These are phyloP conservation scores for Hyphantria cunea DNA, from an alignment of 1,140 invertebrate genomes.

Conservation along the genomic window DNA sequence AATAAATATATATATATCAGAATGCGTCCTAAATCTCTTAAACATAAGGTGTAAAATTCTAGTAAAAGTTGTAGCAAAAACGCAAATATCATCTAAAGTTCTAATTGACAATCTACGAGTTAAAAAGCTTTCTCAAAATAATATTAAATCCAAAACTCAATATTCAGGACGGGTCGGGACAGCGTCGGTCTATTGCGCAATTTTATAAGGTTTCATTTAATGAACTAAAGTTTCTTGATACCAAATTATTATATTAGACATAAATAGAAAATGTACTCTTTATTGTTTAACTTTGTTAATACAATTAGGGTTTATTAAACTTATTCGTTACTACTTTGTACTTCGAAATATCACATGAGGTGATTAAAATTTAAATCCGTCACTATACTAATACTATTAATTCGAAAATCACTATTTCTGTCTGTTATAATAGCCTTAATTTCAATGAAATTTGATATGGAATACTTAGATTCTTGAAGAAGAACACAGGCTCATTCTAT, in stretches of 20 bases:
- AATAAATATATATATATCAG: too few species aligned
- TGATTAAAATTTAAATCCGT: too few species aligned
- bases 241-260: background rate
- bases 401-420: too few species aligned
- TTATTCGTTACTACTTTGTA: too few species aligned
- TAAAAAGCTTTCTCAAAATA: constrained; percentile 8
- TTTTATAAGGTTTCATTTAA: constrained; percentile 17
- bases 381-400: too few species aligned
- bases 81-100: constrained; percentile 35
- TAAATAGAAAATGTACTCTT: background rate
- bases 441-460: too few species aligned
- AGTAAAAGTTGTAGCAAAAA: background rate
- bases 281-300: too few species aligned
- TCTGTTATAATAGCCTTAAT: too few species aligned
- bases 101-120: constrained; percentile 43
- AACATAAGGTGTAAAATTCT: background rate
- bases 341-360: too few species aligned
- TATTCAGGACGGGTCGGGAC: constrained; percentile 19
- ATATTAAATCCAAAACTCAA: constrained; percentile 34
- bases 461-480: too few species aligned
- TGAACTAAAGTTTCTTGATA: background rate
- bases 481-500: too few species aligned
- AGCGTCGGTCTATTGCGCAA: constrained; percentile 10
- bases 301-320: too few species aligned
- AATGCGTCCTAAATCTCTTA: background rate